Base-by-base conservation (phyloP, 2,797 vertebrate species). In the Hemibagrus guttatus region DNA sequence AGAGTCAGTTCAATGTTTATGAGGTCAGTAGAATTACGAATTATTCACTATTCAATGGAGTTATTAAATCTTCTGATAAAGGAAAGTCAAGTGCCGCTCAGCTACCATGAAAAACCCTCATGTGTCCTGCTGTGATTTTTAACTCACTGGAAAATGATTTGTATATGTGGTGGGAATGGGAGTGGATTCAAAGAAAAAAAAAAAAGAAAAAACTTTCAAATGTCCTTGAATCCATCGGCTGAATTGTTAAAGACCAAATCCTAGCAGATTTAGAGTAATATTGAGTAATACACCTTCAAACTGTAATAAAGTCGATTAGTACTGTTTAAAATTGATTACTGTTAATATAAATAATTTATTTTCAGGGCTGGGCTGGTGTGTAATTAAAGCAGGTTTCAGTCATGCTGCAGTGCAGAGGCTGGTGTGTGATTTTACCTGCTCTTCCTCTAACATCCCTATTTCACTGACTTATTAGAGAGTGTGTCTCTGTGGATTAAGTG, bases 1-100 rank as follows among this genome's bases (percentile, higher is more conserved):
- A 97, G 92, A 97, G 92, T 92, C 97, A 96, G 84, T 94, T 97
- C 92, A 98, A 97, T 2, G 93, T 97, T 87, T 97, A 96, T 0
- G 97, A 99, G 96, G 97, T 98, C 86, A 95, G 87, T 85, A 52
- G 49, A 46, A 28, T 66, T 4, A 68, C 2, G 6, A 13, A 46
- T 66, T 19, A 72, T 68, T 87, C n/a, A 66, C 80, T 82, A 49
- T 66, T 66, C n/a, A 82, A 52, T 14, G 3, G 23, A n/a, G 6
- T 61, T 63, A 61, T 80, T 26, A 26, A 61, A 63, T 80, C 58
- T 11, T 66, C 84, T 56, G 39, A 63, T 83, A 1, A 54, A 17
- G 11, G n/a, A 86, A 63, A 31, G 39, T 26, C 66, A 84, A 9
- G 8, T 56, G 64, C n/a, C 42, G 58, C 58, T 78, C 39, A 63